Evolutionary conservation across 1,140 invertebrate species (phyloP), one percentile per base, ranked within the genome.

Genomic region (Macrobrachium rosenbergii): DNA sequence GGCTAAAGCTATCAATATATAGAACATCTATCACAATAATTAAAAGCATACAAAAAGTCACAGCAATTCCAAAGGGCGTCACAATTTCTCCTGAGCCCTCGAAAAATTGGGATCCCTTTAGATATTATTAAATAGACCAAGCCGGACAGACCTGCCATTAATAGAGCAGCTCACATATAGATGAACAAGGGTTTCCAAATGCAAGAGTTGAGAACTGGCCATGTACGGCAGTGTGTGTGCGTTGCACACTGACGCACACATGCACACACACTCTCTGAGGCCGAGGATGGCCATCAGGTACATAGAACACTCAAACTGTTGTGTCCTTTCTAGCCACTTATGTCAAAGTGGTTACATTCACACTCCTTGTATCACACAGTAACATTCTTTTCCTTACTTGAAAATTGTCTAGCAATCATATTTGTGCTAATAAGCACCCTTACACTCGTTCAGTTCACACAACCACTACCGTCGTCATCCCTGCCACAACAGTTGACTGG

Each of bases 11-110:
- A 88, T 82, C 81, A 88, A 88, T 88, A 88, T 88, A 88, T 88
- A 88, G 86, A 88, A 88, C 86, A 88, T 88, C 86, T 88, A 88
- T 88, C 86, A 88, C 86, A 88, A 88, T 88, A 88, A 88, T 88
- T 88, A 88, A 88, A 82, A 88, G 86, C 86, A 88, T 88, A 88
- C 86, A 88, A 82, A 87, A 88, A 88, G 86, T 88, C 86, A 88
- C 86, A 88, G 86, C 86, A 88, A 88, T 82, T 88, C 86, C 86
- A 88, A 88, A 88, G 86, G 81, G 86, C 63, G 86, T 88, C 86
- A 88, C 86, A 88, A 88, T 88, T 88, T 88, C 86, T 88, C 86
- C 86, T 88, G 86, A 88, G 86, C 86, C 86, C 86, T 88, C 81
- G 86, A 88, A 88, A 88, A 88, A 88, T 88, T 88, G 86, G 86